These are phyloP conservation scores for Dynastes maya DNA, from an alignment of 2,888 invertebrate genomes.

Conservation along the genomic window DNA sequence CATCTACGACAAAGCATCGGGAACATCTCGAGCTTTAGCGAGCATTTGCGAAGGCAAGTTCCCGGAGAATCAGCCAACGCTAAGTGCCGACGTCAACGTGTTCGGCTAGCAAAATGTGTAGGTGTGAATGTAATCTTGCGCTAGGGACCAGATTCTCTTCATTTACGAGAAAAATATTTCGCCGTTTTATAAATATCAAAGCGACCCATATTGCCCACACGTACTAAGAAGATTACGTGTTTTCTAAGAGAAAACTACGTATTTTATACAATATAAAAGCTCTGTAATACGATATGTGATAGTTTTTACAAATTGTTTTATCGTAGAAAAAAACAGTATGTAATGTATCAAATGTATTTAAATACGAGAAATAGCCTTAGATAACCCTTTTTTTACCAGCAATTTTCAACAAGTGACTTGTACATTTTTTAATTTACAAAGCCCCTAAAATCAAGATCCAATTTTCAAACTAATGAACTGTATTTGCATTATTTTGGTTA, in stretches of 20 bases:
- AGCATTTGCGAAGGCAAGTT: neutral
- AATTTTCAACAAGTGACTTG: no score
- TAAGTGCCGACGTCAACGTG: neutral
- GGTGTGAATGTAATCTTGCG: conserved; percentile 3
- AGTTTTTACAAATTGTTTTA: neutral
- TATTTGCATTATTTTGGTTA: no score
- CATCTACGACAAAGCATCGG: conserved; percentile 41
- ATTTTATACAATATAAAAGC: neutral
- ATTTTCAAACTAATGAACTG: no score
- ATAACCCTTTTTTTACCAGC: no score
- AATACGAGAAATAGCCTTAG: no score
- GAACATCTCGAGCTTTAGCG: neutral
- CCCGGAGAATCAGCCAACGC: conserved; percentile 36
- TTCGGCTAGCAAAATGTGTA: conserved; percentile 24
- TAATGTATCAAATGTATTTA: no score
- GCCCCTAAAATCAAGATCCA: no score
- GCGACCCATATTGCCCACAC: conserved; percentile 24
- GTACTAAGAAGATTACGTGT: conserved; percentile 1
- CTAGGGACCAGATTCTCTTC: neutral
- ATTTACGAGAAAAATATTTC: conserved; percentile 27
- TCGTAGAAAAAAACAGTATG: neutral
- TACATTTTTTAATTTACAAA: no score
- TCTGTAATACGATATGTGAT: neutral
- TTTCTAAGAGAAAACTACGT: conserved; percentile 18
- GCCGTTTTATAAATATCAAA: conserved; percentile 36